Conservation (phyloP, 2,888 invertebrate genomes). For the Helleia helle region DNA sequence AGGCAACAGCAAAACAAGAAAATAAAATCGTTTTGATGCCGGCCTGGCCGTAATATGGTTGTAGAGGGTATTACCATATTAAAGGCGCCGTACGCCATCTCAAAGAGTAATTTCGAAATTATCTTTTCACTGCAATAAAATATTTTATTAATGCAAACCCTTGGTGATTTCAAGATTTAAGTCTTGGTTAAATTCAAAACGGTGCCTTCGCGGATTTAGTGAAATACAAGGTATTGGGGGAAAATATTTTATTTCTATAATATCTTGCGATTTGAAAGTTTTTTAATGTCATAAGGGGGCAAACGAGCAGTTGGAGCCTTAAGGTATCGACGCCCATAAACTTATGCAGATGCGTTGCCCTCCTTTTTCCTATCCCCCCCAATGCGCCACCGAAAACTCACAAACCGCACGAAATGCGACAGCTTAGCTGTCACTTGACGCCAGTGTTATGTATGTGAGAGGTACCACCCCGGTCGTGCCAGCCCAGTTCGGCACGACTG, state of each 20-base stretch:
- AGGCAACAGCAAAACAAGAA: slow-evolving; percentile 46
- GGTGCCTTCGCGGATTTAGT: slow-evolving; percentile 2
- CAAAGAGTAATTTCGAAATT: slow-evolving; percentile 8
- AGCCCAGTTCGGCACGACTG: too few relatives aligned
- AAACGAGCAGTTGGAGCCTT: too few relatives aligned
- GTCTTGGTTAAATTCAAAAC: slow-evolving; percentile 7
- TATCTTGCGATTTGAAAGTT: too few relatives aligned
- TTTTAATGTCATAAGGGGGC: too few relatives aligned
- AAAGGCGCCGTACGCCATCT: slow-evolving; percentile 25
- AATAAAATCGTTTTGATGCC: slow-evolving; percentile 40
- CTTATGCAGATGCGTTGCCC: too few relatives aligned
- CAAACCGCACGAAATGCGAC: too few relatives aligned
- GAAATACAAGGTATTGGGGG: background rate
- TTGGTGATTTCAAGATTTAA: slow-evolving; percentile 4
- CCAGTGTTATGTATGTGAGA: too few relatives aligned
- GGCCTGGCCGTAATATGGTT: slow-evolving; percentile 28
- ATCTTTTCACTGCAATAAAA: slow-evolving; percentile 5
- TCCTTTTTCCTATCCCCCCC: too few relatives aligned
- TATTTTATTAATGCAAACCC: slow-evolving; percentile 5
- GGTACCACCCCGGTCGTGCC: too few relatives aligned
- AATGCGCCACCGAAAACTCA: too few relatives aligned
- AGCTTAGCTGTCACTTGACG: too few relatives aligned
- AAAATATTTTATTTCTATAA: background rate
- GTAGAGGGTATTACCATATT: slow-evolving; percentile 30
- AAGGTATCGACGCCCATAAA: too few relatives aligned